phyloP scores from a whole-genome alignment of 1,140 invertebrate species.

The Atopsyche davidsoni region DNA sequence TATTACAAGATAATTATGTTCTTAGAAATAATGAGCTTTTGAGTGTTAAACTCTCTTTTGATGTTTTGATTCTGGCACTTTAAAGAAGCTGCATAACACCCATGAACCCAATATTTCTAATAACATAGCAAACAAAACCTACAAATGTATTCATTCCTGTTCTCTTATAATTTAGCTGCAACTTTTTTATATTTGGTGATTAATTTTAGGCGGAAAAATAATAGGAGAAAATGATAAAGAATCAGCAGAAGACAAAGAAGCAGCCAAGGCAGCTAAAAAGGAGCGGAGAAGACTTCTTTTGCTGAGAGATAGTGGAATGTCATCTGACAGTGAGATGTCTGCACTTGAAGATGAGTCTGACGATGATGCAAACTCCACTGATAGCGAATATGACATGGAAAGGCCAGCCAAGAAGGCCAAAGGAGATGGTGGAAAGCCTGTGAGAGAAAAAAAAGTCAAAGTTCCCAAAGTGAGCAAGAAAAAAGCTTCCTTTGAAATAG shows the following conservation, averaged over 20 bases:
- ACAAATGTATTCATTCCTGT: too few relatives aligned
- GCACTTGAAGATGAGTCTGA: constrained; percentile 35
- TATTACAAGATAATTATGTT: too few relatives aligned
- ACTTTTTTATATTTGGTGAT: too few relatives aligned
- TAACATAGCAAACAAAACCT: too few relatives aligned
- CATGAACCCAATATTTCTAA: too few relatives aligned
- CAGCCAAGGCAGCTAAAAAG: constrained; percentile 27
- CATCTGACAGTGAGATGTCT: constrained; percentile 31
- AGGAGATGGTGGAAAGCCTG: constrained; percentile 46
- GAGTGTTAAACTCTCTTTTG: too few relatives aligned
- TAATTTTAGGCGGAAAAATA: constrained; percentile 39
- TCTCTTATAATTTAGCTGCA: too few relatives aligned
- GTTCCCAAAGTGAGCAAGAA: constrained; percentile 39
- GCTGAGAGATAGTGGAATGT: constrained; percentile 33
- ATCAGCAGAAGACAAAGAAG: constrained; percentile 31
- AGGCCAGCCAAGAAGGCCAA: constrained; percentile 16
- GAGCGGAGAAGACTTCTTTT: constrained; percentile 31
- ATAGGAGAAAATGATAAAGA: constrained; percentile 44
- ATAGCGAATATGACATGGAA: constrained; percentile 60
- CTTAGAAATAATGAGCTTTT: too few relatives aligned
- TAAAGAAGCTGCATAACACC: too few relatives aligned
- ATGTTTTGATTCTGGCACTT: too few relatives aligned
- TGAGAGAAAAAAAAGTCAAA: constrained; percentile 29
- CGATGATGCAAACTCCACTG: constrained; percentile 44
- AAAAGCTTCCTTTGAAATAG: constrained; percentile 61